Evolutionary conservation across 2,888 invertebrate genomes (phyloP), one percentile per base, ranked within the genome.

Genomic region (Oithona nana): DNA sequence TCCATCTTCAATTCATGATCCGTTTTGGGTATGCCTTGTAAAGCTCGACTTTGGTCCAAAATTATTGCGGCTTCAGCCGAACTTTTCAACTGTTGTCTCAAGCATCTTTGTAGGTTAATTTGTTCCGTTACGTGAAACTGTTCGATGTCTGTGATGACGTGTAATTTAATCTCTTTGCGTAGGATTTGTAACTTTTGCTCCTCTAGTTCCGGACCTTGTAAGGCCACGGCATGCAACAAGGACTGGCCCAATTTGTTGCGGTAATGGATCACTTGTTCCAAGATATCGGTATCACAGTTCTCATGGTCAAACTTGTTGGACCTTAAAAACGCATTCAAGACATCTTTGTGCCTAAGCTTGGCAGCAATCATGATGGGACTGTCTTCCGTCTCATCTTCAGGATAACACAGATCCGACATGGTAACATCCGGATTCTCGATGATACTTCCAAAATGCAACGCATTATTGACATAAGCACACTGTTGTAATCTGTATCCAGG

Each of bases 11-110:
- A 29, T 22, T 61, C 61, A n/a, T 22, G 16, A 13, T 29, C 29
- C 28, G 61, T 61, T 26, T 61, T 61, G n/a, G 61, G 61, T 11
- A 61, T 61, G n/a, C 61, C 61, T 54, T 61, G 61, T 11, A 61
- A 30, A 16, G 61, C 61, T 61, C 61, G 26, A 22, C 20, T n/a
- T 30, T 61, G 61, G 4, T 61, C 61, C 28, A 50, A n/a, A 50
- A 61, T 61, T 1, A 61, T 61, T 28, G 61, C 51, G 2, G 61
- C 51, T 30, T 61, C 61, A 1, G 61, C 61, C 1, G 61, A 61
- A 20, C 52, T 54, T 30, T 61, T 61, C 2, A 61, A 26, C 29
- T 61, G 61, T 20, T 28, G 28, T 54, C 61, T 22, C 26, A 61
- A 30, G 30, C 61, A 61, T 8, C 61, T 26, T 11, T 61, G 61